phyloP scores from a whole-genome alignment of 2,888 invertebrate species.

The Aleiodes alternator region DNA sequence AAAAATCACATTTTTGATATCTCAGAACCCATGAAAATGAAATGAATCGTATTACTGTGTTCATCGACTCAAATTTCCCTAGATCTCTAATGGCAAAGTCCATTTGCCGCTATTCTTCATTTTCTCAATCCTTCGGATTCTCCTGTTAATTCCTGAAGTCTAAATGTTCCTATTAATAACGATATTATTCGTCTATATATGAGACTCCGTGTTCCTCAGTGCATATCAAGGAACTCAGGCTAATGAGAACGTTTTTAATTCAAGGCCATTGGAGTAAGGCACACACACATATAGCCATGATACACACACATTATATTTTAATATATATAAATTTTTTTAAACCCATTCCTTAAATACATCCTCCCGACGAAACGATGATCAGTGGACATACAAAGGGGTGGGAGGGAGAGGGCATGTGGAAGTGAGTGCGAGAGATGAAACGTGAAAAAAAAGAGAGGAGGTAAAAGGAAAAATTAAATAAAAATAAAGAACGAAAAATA shows the following conservation, averaged over 20 bases:
- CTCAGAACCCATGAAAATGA: no score
- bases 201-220: neutral
- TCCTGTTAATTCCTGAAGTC: neutral
- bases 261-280: constrained; percentile 10
- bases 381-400: neutral
- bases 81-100: no score
- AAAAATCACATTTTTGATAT: no score
- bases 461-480: constrained; percentile 27
- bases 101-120: no score
- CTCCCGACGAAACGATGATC: no score
- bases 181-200: neutral
- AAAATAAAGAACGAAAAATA: constrained; percentile 28
- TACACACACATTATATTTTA: neutral
- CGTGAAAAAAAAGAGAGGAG: constrained; percentile 27
- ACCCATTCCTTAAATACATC: neutral
- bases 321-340: neutral
- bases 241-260: constrained; percentile 17
- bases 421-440: constrained; percentile 12
- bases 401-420: neutral
- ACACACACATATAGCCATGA: neutral
- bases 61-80: no score
- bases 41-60: no score
- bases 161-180: neutral
- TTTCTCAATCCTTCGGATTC: neutral
- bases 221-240: neutral